A percentile compares a stretch with the other conserved stretches of the same genome.
These are phyloP conservation scores for Acholoe squamosa DNA, from an alignment of 2,888 invertebrate genomes.

Conservation along the genomic window DNA sequence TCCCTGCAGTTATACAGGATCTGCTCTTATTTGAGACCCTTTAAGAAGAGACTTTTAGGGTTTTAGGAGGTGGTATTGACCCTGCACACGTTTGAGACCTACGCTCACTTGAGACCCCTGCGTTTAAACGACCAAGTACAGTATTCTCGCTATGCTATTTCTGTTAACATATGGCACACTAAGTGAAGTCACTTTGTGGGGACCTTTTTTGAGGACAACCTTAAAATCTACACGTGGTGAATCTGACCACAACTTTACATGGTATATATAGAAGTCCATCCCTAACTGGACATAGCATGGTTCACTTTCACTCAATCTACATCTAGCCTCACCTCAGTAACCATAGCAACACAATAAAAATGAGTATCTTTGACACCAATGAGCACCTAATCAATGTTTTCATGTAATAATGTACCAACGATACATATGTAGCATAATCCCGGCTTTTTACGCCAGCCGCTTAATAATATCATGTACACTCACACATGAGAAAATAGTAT, in stretches of 20 bases:
- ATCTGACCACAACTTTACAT: neutral
- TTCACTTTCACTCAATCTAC: neutral
- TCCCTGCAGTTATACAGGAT: no score
- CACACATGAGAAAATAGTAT: neutral
- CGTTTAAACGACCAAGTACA: no score
- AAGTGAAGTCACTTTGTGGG: no score
- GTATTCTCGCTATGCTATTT: no score
- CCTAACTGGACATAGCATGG: neutral
- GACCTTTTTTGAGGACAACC: neutral
- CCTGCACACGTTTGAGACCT: no score
- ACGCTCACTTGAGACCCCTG: no score
- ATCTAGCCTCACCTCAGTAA: neutral
- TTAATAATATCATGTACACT: neutral
- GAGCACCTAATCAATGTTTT: constrained; percentile 3
- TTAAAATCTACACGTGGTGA: neutral
- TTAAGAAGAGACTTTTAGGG: no score
- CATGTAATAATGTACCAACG: neutral
- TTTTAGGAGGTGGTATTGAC: no score
- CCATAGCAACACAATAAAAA: neutral
- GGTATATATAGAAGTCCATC: neutral
- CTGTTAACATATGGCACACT: no score
- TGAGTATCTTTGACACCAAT: constrained; percentile 32
- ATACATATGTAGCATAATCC: neutral
- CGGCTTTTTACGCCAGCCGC: neutral
- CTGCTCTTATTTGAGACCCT: no score